These are phyloP conservation scores for Eupithecia centaureata DNA, from an alignment of 2,888 invertebrate species.

Conservation along the genomic window DNA sequence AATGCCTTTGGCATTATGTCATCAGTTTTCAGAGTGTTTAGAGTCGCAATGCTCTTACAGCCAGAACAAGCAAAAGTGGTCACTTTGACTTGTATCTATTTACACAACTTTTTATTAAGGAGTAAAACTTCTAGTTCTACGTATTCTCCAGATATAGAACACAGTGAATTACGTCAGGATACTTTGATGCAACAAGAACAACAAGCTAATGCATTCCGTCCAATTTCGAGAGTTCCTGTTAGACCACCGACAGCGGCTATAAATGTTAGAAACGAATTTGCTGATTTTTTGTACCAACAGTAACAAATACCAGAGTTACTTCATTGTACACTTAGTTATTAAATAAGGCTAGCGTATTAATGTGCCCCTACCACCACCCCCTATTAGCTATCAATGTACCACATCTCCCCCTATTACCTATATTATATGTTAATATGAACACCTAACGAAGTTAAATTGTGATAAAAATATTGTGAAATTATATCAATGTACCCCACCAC, in stretches of 20 bases:
- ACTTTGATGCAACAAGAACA: conserved; percentile 19
- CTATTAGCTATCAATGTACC: no score
- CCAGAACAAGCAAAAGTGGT: conserved; percentile 20
- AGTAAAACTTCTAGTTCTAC: conserved; percentile 19
- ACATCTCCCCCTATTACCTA: no score
- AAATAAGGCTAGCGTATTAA: conserved; percentile 18
- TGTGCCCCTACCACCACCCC: conserved; percentile 16
- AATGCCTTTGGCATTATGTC: conserved; percentile 26
- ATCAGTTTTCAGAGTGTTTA: conserved; percentile 18
- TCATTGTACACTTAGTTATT: conserved; percentile 16
- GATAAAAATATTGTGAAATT: no score
- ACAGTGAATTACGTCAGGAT: conserved; percentile 20
- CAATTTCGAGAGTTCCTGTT: conserved; percentile 13
- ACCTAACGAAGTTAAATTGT: no score
- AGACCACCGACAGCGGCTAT: conserved; percentile 13
- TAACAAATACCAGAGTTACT: conserved; percentile 14
- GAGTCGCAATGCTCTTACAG: conserved; percentile 20
- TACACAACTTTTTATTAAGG: conserved; percentile 26
- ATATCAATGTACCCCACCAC: no score
- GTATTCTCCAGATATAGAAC: conserved; percentile 23
- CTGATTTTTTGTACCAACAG: conserved; percentile 20
- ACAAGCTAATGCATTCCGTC: conserved; percentile 13
- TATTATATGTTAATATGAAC: no score
- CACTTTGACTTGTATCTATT: conserved; percentile 24
- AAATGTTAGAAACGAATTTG: conserved; percentile 20